Evolutionary conservation across 2,113 vertebrate species (phyloP).

Genomic region (Ceyx cyanopectus): DNA sequence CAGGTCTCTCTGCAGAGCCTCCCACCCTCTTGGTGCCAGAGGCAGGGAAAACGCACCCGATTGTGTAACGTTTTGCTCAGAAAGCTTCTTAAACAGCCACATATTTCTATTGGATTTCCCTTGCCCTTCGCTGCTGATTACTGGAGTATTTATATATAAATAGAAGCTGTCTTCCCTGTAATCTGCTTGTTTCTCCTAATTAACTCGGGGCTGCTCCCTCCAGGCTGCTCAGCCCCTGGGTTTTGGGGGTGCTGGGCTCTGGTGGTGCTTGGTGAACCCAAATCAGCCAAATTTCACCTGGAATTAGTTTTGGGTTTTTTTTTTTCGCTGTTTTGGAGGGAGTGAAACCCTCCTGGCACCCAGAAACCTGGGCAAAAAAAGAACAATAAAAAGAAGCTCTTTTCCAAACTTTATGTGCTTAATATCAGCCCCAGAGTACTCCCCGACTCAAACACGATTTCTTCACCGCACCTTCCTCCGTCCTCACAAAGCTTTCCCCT

Average conservation of each 20-base stretch:
- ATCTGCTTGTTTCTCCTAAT: conserved; percentile 65
- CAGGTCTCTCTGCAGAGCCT: too few relatives aligned
- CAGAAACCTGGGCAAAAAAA: not conserved
- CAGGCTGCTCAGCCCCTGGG: not conserved
- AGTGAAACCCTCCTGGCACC: not conserved
- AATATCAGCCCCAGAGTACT: not conserved
- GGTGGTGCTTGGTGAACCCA: fast-evolving
- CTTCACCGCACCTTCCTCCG: not conserved
- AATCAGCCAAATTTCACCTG: not conserved
- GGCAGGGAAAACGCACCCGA: not conserved
- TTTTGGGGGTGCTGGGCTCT: not conserved
- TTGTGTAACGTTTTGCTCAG: conserved; percentile 49
- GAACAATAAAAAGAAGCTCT: fast-evolving
- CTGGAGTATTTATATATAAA: conserved; percentile 65
- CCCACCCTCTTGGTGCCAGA: not conserved
- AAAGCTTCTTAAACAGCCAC: conserved; percentile 64
- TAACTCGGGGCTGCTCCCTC: not conserved
- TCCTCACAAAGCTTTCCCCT: not conserved
- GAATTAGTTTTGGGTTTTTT: not conserved
- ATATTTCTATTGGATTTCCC: conserved; percentile 64
- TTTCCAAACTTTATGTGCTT: not conserved
- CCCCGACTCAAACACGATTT: not conserved
- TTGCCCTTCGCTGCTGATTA: conserved; percentile 54
- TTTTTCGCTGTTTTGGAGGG: not conserved
- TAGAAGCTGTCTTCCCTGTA: conserved; percentile 65